Percentiles rank a stretch among this genome's conserved stretches.
phyloP scores from a whole-genome alignment of 2,113 vertebrate genomes.

The Pollimyrus isidori region DNA sequence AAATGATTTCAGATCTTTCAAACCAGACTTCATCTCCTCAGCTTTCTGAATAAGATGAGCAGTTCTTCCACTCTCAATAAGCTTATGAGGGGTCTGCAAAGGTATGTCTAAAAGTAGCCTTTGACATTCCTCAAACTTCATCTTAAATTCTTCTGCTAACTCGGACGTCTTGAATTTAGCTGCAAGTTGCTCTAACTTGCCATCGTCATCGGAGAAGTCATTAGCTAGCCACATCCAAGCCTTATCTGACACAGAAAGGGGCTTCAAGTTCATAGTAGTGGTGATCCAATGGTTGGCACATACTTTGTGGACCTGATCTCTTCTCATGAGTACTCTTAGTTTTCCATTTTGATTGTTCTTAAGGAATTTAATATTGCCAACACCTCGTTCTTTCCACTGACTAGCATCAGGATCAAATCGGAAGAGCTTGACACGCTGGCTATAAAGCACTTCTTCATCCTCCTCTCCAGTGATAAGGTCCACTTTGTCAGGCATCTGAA shows the following conservation, averaged over 20 bases:
- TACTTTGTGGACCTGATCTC: constrained; percentile 94
- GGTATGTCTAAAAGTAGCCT: constrained; percentile 85
- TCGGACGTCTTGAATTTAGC: constrained; percentile 92
- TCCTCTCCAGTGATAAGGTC: constrained; percentile 94
- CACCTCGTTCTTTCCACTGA: constrained; percentile 96
- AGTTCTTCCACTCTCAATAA: constrained; percentile 83
- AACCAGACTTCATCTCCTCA: constrained; percentile 94
- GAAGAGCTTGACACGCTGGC: constrained; percentile 87
- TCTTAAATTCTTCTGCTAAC: constrained; percentile 86
- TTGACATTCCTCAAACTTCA: constrained; percentile 92
- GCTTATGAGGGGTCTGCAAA: constrained; percentile 92
- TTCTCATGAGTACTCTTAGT: constrained; percentile 86
- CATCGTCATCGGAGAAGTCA: constrained; percentile 91
- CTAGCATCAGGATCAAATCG: constrained; percentile 79
- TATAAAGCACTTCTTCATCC: constrained; percentile 84
- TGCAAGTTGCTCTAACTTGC: constrained; percentile 79
- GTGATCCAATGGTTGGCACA: constrained; percentile 98
- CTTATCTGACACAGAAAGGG: constrained; percentile 84
- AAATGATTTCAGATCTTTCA: constrained; percentile 90
- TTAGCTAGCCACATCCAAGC: constrained; percentile 95
- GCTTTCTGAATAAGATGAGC: constrained; percentile 92
- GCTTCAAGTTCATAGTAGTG: constrained; percentile 93
- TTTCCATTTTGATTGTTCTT: constrained; percentile 84
- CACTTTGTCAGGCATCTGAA: constrained; percentile 92
- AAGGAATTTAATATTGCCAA: constrained; percentile 86